Conservation (phyloP, 2,797 vertebrate genomes). For the Eulemur rubriventer region DNA sequence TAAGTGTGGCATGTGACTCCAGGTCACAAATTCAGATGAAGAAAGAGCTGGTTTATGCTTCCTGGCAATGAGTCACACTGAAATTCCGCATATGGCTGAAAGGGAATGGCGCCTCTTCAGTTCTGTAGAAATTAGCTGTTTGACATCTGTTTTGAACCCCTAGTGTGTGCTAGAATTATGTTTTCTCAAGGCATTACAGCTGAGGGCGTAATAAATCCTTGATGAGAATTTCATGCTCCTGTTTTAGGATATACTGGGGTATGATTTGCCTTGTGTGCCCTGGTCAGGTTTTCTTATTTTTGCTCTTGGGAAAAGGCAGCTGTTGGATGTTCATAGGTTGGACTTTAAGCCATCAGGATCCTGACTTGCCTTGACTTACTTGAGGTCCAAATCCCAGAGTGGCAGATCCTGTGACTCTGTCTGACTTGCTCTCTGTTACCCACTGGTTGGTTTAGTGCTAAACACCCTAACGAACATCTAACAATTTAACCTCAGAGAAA, state of each 20-base stretch:
- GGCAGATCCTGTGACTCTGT: not conserved
- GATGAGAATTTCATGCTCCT: constrained; percentile 75
- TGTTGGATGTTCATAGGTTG: constrained; percentile 53
- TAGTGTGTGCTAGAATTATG: constrained; percentile 54
- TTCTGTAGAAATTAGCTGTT: constrained; percentile 32
- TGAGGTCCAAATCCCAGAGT: not conserved
- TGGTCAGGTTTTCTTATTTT: constrained; percentile 70
- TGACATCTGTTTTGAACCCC: constrained; percentile 58
- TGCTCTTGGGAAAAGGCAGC: constrained; percentile 61
- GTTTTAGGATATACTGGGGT: constrained; percentile 4
- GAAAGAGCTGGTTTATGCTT: constrained; percentile 20
- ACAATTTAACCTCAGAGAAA: not conserved
- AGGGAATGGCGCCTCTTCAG: not conserved
- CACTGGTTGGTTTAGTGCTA: not conserved
- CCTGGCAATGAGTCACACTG: not conserved
- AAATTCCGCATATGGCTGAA: not conserved
- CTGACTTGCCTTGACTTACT: not conserved
- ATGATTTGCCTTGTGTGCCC: constrained; percentile 63
- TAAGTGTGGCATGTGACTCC: constrained; percentile 31
- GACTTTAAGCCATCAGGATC: not conserved
- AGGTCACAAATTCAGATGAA: constrained; percentile 51
- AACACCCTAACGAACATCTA: not conserved
- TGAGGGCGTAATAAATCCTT: constrained; percentile 74
- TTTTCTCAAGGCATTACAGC: constrained; percentile 69
- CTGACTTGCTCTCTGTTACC: not conserved